A percentile compares a stretch with the other conserved stretches of the same genome.
Evolutionary conservation across 2,797 vertebrate genomes (phyloP).

Genomic region (Neopelma chrysocephalum): DNA sequence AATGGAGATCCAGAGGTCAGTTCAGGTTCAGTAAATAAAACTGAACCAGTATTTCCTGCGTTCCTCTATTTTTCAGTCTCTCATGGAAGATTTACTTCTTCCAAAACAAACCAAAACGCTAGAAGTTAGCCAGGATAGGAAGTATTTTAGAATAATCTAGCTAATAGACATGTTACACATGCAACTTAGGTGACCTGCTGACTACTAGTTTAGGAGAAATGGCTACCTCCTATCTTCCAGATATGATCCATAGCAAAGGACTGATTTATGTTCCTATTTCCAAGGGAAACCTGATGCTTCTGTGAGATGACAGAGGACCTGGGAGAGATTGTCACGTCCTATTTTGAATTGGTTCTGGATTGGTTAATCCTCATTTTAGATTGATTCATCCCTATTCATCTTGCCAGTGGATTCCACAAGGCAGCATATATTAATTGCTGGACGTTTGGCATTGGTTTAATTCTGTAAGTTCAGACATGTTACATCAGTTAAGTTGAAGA

Average conservation of each 20-base stretch:
- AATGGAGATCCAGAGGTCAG: background rate
- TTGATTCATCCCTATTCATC: background rate
- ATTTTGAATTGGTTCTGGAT: background rate
- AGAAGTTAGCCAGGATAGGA: background rate
- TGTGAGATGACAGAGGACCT: background rate
- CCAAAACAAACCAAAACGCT: background rate
- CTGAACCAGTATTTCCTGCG: background rate
- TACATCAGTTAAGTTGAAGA: background rate
- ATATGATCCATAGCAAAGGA: background rate
- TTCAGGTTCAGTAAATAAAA: background rate
- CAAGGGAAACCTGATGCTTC: background rate
- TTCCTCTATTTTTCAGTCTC: background rate
- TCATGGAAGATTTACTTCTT: background rate
- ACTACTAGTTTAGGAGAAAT: background rate
- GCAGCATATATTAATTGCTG: background rate
- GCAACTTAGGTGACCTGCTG: background rate
- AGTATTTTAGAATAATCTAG: background rate
- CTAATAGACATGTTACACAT: background rate
- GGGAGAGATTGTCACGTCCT: background rate
- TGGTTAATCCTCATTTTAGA: background rate
- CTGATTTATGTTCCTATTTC: background rate
- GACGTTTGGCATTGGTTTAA: background rate
- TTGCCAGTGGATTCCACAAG: background rate
- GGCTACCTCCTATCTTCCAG: background rate
- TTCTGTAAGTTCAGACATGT: background rate